Evolutionary conservation across 1,140 invertebrate species (phyloP).

Genomic region (Brachionus angularis): DNA sequence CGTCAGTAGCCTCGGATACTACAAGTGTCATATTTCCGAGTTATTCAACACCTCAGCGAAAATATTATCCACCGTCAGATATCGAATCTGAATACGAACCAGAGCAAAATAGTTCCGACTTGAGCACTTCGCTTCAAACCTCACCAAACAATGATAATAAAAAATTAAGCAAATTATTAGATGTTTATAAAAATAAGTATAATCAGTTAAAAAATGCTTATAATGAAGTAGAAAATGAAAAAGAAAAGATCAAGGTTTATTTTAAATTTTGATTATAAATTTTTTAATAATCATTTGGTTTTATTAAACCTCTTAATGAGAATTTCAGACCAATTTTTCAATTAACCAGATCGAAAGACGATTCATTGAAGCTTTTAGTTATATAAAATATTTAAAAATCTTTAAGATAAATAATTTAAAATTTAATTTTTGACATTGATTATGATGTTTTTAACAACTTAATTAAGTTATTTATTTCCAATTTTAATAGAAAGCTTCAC

Average conservation of each 20-base stretch:
- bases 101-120: conserved; percentile 11
- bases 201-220: conserved; percentile 29
- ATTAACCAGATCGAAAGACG: too few relatives aligned
- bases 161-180: conserved; percentile 18
- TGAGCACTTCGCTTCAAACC: background rate
- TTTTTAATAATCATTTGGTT: background rate
- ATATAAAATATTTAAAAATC: too few relatives aligned
- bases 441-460: too few relatives aligned
- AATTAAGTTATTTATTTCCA: too few relatives aligned
- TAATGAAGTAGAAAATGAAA: conserved; percentile 11
- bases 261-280: background rate
- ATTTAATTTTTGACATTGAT: too few relatives aligned
- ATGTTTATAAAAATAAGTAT: conserved; percentile 34
- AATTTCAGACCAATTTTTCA: too few relatives aligned
- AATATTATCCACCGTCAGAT: conserved; percentile 35
- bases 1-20: conserved; percentile 13
- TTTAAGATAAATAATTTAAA: too few relatives aligned
- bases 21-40: background rate
- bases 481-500: too few relatives aligned
- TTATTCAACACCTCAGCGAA: conserved; percentile 5
- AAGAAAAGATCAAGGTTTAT: conserved; percentile 32
- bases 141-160: background rate
- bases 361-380: too few relatives aligned
- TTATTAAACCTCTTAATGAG: too few relatives aligned
- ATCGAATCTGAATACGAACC: conserved; percentile 35